A percentile compares a stretch with the other conserved stretches of the same genome.
Evolutionary conservation across 1,140 invertebrate genomes (phyloP).

Genomic region (Euura saliciscinereae): DNA sequence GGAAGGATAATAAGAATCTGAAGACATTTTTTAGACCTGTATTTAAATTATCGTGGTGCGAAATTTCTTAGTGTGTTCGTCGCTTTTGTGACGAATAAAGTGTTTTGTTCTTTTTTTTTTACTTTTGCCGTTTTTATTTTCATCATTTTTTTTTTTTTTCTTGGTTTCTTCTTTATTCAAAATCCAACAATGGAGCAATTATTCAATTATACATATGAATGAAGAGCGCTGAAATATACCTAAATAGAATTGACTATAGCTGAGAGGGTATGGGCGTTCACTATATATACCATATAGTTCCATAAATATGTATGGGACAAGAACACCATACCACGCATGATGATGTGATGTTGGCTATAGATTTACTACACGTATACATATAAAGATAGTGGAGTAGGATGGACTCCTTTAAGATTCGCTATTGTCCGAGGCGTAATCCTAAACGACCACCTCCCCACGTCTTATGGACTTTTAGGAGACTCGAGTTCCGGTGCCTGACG

Average conservation of each 20-base stretch:
- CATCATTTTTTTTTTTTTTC: no score
- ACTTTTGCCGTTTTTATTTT: no score
- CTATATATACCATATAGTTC: no score
- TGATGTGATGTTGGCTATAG: no score
- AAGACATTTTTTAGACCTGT: not conserved
- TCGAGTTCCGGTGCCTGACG: not conserved
- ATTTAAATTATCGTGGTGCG: not conserved
- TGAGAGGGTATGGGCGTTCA: not conserved
- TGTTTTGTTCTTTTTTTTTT: not conserved
- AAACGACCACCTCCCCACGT: not conserved
- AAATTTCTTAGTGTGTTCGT: not conserved
- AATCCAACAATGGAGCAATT: slow-evolving; percentile 47
- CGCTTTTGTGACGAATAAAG: not conserved
- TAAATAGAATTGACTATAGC: not conserved
- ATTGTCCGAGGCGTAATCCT: slow-evolving; percentile 6
- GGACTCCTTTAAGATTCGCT: not conserved
- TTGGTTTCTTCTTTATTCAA: not conserved
- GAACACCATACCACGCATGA: no score
- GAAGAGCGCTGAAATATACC: slow-evolving; percentile 23
- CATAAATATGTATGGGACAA: no score
- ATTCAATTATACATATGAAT: slow-evolving; percentile 48
- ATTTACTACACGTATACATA: not conserved
- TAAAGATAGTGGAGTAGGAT: not conserved
- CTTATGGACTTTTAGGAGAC: not conserved
- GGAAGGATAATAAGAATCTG: no score